These are phyloP conservation scores for Prunella strophiata DNA, from an alignment of 2,797 vertebrate species.

Conservation along the genomic window DNA sequence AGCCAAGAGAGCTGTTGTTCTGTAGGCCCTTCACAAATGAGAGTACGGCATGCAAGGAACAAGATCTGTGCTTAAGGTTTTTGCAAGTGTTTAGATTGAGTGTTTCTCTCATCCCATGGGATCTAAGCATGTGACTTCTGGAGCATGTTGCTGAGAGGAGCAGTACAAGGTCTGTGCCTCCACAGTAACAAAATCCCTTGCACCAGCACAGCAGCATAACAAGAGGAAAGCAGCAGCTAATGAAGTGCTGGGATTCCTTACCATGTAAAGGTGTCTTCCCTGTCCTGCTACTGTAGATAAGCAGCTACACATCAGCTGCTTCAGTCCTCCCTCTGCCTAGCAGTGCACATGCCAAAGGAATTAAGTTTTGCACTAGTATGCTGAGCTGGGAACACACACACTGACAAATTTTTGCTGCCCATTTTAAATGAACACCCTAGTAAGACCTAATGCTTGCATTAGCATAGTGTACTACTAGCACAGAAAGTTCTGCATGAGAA, in stretches of 20 bases:
- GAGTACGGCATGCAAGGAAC: background rate
- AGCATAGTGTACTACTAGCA: background rate
- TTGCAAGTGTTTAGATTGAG: background rate
- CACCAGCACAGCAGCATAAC: background rate
- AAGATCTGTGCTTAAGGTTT: background rate
- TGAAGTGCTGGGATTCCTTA: background rate
- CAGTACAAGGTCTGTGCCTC: background rate
- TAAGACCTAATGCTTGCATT: background rate
- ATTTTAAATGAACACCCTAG: background rate
- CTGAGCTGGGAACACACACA: background rate
- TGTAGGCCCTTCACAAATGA: background rate
- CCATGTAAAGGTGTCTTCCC: background rate
- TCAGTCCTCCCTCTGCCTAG: background rate
- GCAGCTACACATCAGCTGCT: background rate
- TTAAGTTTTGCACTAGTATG: background rate
- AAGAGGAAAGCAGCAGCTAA: background rate
- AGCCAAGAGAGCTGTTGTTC: background rate
- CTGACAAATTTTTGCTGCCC: background rate
- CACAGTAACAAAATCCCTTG: background rate
- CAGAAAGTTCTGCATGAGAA: background rate
- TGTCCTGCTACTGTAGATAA: background rate
- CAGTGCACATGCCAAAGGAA: background rate
- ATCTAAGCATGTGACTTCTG: background rate
- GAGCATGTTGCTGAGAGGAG: background rate
- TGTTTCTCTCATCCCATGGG: rapidly evolving